These are phyloP conservation scores for Erebia palarica DNA, from an alignment of 2,888 invertebrate species.

Conservation along the genomic window DNA sequence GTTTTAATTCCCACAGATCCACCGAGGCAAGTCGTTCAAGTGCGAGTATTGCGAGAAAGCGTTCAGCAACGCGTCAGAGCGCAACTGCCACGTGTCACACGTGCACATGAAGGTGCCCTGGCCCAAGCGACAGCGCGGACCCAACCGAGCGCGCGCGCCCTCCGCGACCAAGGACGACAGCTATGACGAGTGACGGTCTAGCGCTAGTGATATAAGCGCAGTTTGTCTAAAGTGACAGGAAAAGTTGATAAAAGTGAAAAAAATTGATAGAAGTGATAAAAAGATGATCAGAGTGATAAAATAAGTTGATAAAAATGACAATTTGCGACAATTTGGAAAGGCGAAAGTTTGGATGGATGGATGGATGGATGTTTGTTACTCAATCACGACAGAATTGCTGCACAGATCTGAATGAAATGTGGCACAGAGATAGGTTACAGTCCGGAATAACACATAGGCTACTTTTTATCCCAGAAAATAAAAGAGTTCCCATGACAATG, in stretches of 20 bases:
- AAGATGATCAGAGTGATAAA: no score
- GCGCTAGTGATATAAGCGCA: background rate
- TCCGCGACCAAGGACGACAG: background rate
- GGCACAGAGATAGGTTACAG: no score
- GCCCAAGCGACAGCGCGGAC: constrained; percentile 18
- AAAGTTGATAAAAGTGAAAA: no score
- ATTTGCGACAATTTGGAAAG: no score
- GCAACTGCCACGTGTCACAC: constrained; percentile 18
- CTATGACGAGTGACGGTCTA: background rate
- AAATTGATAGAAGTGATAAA: background rate
- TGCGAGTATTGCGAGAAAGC: constrained; percentile 15
- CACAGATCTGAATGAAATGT: no score
- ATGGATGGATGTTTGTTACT: no score
- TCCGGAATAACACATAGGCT: no score
- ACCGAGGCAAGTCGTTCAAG: constrained; percentile 10
- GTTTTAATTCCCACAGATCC: constrained; percentile 3
- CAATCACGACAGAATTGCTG: no score
- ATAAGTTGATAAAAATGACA: no score
- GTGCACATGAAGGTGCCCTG: constrained; percentile 28
- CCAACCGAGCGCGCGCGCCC: background rate
- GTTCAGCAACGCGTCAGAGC: constrained; percentile 13
- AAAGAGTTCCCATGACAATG: no score
- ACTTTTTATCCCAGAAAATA: no score
- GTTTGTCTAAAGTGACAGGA: background rate
- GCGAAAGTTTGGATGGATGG: no score